Evolutionary conservation across 2,797 vertebrate species (phyloP).

Genomic region (Danio choprae): DNA sequence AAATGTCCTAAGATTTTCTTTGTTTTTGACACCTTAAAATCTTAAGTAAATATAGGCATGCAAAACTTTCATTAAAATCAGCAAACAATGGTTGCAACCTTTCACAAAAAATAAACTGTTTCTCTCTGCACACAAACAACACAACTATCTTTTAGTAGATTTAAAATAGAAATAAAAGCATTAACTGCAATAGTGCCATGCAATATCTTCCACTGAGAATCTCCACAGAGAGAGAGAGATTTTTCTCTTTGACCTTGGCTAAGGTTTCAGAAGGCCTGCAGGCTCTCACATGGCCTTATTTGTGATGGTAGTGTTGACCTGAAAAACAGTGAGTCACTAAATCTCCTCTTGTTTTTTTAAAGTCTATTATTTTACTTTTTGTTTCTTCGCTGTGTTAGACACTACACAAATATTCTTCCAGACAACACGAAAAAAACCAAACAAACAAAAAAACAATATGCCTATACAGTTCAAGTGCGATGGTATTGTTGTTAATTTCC

Average conservation of each 20-base stretch:
- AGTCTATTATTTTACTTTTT: neutral
- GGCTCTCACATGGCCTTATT: constrained; percentile 73
- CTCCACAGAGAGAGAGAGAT: constrained; percentile 21
- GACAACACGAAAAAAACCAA: neutral
- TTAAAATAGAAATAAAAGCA: too few relatives aligned
- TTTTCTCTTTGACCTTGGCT: constrained; percentile 77
- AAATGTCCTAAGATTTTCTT: too few relatives aligned
- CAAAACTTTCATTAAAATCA: too few relatives aligned
- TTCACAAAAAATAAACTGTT: too few relatives aligned
- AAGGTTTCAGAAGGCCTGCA: constrained; percentile 72
- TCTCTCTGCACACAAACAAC: too few relatives aligned
- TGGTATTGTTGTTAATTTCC: neutral
- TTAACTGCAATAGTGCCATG: too few relatives aligned
- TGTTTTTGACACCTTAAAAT: too few relatives aligned
- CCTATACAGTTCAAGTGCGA: neutral
- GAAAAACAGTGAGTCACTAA: constrained; percentile 65
- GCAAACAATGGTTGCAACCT: too few relatives aligned
- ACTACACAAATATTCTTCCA: neutral
- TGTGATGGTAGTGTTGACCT: constrained; percentile 67
- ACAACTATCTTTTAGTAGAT: too few relatives aligned
- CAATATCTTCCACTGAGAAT: too few relatives aligned
- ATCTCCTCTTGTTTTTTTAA: constrained; percentile 8
- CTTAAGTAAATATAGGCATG: too few relatives aligned
- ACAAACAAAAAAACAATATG: neutral
- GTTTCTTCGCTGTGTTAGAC: constrained; percentile 1